Evolutionary conservation across 2,113 vertebrate species (phyloP), one percentile per base, ranked within the genome.

Genomic region (Bos javanicus): DNA sequence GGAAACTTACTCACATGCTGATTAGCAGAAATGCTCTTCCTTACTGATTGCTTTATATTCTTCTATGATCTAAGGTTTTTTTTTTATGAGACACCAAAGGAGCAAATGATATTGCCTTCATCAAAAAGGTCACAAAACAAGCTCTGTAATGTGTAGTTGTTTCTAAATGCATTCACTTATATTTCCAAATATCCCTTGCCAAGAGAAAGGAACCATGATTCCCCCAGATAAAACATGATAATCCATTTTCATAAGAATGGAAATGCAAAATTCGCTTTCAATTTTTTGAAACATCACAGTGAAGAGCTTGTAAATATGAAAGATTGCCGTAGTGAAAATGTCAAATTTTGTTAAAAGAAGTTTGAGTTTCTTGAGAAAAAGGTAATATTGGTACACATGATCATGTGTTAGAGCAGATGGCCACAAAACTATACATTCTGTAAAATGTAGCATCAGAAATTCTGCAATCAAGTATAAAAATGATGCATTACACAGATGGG

Each of bases 401-500:
- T 84, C 33, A 52, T 26, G 59, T 15, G 52, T 25, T n/a, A 21
- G 1, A 84, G 30, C 48, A 54, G 80, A 90, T 54, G 56, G 88
- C 25, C 84, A 39, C 52, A 48, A 78, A 97, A 80, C 36, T 67
- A 33, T 46, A 81, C 14, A 50, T 88, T 96, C 88, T 62, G 76
- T 43, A 76, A 76, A 76, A 26, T 26, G 21, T 14, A 43, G 36
- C 71, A 78, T 74, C 25, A 60, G 80, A 90, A 78, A 10, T 94
- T 95, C 56, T 80, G n/a, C 71, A 84, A n/a, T 93, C 96, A 81
- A 87, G 83, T 80, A 15, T 21, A 90, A 95, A 96, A 59, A 64
- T 83, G 78, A 92, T 80, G 21, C 25, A 90, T 86, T 80, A 89
- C 19, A 90, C 48, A 71, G 50, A 91, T 26, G 25, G 3, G 36